A percentile compares a stretch with the other conserved stretches of the same genome.
Evolutionary conservation across 2,888 invertebrate species (phyloP).

Genomic region (Phymatocera aterrima): DNA sequence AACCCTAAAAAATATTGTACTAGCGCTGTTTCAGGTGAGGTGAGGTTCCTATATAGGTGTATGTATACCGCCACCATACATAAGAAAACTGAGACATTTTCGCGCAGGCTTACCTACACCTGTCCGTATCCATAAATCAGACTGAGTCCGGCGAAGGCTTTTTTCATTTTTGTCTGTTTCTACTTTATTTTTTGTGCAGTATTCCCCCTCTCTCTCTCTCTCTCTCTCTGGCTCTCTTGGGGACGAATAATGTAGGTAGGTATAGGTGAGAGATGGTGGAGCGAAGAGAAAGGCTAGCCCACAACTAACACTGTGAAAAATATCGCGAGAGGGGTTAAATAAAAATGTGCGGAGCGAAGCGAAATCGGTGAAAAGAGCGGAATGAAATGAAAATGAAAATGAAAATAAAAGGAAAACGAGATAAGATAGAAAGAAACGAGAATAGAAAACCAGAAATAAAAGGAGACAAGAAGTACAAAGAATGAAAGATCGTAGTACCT

Average conservation of each 20-base stretch:
- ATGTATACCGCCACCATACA: not conserved
- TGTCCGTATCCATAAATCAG: slow-evolving; percentile 30
- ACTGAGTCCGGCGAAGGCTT: not conserved
- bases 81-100: not conserved
- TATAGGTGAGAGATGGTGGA: slow-evolving; percentile 1
- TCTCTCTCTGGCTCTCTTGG: not conserved
- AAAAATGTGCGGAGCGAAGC: too few relatives aligned
- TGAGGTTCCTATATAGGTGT: too few relatives aligned
- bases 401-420: too few relatives aligned
- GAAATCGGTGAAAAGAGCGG: too few relatives aligned
- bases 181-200: not conserved
- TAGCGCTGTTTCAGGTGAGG: not conserved
- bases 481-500: not conserved
- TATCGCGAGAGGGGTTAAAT: not conserved
- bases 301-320: too few relatives aligned
- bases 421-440: too few relatives aligned
- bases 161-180: not conserved
- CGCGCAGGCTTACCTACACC: slow-evolving; percentile 23
- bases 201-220: not conserved
- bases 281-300: too few relatives aligned
- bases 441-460: not conserved
- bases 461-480: not conserved
- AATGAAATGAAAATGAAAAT: too few relatives aligned
- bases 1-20: too few relatives aligned
- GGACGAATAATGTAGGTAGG: not conserved